Percentiles rank a stretch among this genome's conserved stretches.
Evolutionary conservation across 2,113 vertebrate genomes (phyloP).

Genomic region (Capreolus pygargus): DNA sequence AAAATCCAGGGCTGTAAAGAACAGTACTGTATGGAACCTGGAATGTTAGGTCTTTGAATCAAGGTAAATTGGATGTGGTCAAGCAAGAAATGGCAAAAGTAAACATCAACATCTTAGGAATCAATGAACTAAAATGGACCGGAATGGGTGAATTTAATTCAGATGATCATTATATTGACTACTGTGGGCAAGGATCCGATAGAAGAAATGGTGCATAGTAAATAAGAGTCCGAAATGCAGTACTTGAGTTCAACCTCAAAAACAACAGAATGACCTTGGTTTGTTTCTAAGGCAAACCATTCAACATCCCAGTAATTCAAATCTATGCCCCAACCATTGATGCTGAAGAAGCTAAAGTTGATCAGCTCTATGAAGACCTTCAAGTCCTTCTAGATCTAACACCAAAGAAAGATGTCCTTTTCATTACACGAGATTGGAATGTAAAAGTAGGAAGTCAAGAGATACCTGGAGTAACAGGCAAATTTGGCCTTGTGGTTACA

Average conservation of each 20-base stretch:
- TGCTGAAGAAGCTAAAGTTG: not conserved
- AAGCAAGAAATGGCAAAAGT: not conserved
- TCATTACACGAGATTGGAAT: not conserved
- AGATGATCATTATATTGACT: not conserved
- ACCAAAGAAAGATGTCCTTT: not conserved
- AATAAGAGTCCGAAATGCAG: not conserved
- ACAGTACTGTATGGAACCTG: not conserved
- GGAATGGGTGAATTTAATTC: not conserved
- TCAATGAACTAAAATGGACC: not conserved
- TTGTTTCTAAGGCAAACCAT: not conserved
- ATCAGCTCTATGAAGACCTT: not conserved
- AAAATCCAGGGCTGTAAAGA: not conserved
- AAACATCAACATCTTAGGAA: not conserved
- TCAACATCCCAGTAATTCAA: not conserved
- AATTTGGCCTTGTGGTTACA: not conserved
- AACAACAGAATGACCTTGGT: not conserved
- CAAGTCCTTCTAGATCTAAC: not conserved
- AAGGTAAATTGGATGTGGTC: not conserved
- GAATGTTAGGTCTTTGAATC: not conserved
- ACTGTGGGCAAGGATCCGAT: not conserved
- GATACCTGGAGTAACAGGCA: not conserved
- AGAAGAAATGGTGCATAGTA: not conserved
- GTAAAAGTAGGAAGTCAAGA: not conserved
- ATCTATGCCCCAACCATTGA: not conserved
- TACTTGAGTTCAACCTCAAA: not conserved